These are phyloP conservation scores for Mesochorus sp. DNA, from an alignment of 2,888 invertebrate genomes.

Conservation along the genomic window DNA sequence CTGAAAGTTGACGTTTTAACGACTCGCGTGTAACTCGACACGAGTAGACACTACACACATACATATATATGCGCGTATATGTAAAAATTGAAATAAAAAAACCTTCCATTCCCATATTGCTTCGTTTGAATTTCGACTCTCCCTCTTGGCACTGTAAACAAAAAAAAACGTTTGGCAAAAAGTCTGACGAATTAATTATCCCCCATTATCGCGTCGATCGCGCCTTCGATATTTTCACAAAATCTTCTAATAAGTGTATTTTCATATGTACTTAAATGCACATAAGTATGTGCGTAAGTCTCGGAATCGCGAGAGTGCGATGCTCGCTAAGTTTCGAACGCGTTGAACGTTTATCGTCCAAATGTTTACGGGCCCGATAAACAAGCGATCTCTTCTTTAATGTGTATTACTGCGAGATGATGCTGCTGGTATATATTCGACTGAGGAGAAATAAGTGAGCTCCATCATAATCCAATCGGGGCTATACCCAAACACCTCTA, in stretches of 20 bases:
- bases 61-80: too few species aligned
- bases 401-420: constrained; percentile 64
- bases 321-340: constrained; percentile 60
- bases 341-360: constrained; percentile 73
- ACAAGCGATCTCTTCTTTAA: constrained; percentile 76
- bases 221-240: not conserved
- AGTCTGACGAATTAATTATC: too few species aligned
- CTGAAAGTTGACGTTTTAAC: constrained; percentile 57
- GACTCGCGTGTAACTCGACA: constrained; percentile 68
- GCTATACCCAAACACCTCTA: constrained; percentile 38
- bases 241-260: constrained; percentile 16
- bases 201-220: too few species aligned
- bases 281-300: too few species aligned
- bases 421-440: constrained; percentile 63
- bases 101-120: not conserved
- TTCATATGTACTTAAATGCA: too few species aligned
- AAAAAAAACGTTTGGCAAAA: too few species aligned
- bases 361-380: constrained; percentile 76
- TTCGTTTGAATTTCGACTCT: not conserved
- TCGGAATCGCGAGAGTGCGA: constrained; percentile 64
- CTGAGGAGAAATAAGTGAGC: constrained; percentile 34
- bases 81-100: not conserved
- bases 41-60: constrained; percentile 64
- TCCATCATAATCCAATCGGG: constrained; percentile 40
- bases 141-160: too few species aligned